Conservation (phyloP, 1,140 invertebrate genomes). For the Stratiolaelaps scimitus region DNA sequence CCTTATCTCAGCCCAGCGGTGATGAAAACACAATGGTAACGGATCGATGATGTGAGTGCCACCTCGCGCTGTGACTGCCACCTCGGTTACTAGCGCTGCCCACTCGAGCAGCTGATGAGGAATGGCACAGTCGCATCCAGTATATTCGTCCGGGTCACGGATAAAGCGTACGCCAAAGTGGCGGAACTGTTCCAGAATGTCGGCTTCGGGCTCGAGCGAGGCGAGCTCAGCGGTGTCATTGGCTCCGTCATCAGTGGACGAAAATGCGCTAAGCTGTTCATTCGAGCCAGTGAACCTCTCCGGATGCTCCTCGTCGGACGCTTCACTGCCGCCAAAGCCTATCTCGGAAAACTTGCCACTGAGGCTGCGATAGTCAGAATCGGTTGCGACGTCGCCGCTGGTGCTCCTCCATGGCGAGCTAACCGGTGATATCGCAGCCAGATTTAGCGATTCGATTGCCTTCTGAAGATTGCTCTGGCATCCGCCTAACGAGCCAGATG, state of each 20-base stretch:
- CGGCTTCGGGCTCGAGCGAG: not conserved
- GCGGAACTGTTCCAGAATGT: conserved; percentile 12
- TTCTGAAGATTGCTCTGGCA: not conserved
- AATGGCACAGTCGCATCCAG: not conserved
- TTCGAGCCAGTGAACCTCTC: not conserved
- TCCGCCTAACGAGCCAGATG: too few species aligned
- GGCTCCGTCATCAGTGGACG: not conserved
- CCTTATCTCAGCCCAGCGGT: conserved; percentile 2
- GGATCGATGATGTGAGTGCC: not conserved
- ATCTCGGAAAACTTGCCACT: not conserved
- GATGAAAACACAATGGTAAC: conserved; percentile 6
- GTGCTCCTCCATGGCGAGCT: too few species aligned
- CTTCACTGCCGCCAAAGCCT: not conserved
- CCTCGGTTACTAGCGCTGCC: not conserved
- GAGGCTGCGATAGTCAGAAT: conserved; percentile 13
- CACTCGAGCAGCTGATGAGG: conserved; percentile 9
- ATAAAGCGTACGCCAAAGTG: conserved; percentile 8
- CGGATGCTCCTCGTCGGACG: not conserved
- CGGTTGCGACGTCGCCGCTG: not conserved
- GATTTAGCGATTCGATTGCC: not conserved
- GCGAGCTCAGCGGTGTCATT: not conserved
- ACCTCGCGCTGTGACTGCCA: not conserved
- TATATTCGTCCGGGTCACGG: not conserved
- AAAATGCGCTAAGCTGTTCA: not conserved
- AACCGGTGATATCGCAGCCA: not conserved